phyloP scores from a whole-genome alignment of 2,113 vertebrate species.

The Hydropotes inermis region DNA sequence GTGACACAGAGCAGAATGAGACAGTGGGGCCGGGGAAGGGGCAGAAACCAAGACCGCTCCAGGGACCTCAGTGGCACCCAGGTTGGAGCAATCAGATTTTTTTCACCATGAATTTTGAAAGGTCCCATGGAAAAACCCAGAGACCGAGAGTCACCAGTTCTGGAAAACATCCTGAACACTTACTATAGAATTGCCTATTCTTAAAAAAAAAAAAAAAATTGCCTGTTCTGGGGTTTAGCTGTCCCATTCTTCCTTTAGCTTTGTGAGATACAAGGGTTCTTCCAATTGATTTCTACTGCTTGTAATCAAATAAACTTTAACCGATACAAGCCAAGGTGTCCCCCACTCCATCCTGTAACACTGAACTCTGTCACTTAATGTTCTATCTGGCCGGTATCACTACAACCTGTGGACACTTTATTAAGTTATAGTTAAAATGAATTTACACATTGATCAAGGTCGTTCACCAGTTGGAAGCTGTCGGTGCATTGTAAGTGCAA shows the following conservation, averaged over 20 bases:
- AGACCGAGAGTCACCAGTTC: not conserved
- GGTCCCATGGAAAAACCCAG: not conserved
- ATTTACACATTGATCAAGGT: not conserved
- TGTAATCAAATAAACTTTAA: not conserved
- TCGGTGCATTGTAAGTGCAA: not conserved
- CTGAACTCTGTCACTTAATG: not conserved
- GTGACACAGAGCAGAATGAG: not conserved
- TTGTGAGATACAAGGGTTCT: conserved; percentile 12
- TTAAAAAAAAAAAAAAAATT: not conserved
- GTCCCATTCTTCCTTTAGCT: not conserved
- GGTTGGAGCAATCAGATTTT: not conserved
- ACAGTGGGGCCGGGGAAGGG: not conserved
- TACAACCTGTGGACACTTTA: not conserved
- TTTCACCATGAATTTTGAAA: not conserved
- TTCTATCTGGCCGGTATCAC: not conserved
- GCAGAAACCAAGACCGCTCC: not conserved
- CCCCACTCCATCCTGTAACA: not conserved
- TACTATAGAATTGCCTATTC: not conserved
- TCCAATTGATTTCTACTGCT: not conserved
- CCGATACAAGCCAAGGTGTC: not conserved
- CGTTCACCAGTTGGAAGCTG: not conserved
- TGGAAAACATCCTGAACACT: not conserved
- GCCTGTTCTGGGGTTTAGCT: not conserved
- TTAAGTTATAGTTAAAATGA: not conserved
- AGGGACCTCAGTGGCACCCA: not conserved